Base-by-base conservation (phyloP, 2,888 invertebrate species). In the Lepeophtheirus nordmannii region DNA sequence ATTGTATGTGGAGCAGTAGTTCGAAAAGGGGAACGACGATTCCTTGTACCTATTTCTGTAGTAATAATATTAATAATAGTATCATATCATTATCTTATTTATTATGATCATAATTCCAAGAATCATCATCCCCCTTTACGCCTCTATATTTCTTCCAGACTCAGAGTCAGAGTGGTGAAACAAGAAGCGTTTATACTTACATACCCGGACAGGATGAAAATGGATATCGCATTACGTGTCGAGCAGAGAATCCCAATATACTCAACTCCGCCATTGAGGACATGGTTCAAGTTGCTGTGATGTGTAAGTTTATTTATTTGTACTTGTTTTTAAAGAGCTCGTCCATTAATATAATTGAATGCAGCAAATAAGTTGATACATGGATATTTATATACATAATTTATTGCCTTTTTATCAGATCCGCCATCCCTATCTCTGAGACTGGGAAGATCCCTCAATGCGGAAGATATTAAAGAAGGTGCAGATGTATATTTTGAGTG, bases 401-500 rank as follows among this genome's bases (percentile, higher is more conserved):
- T 23, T 23, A 37, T 38, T 30, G 30, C 30, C 60, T 60, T 60
- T 60, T 14, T 60, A 23, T 60, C 23, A 60, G 60, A 60, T 60
- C 60, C 60, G 7, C 60, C 60, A 14, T 38, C 38, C 60, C 10
- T 60, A 23, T 38, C 30, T 38, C 38, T 60, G 11, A 17, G 60
- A 23, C n/a, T 60, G 22, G 60, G 60, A 14, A 23, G 60, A 60
- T 60, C 60, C 20, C 30, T 60, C 60, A 23, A 60, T 38, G 37
- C 60, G 10, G 60, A 60, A 17, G 60, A 60, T 60, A 60, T 60
- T 38, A 60, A 62, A 40, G 60, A 68, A 40, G 68, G 67, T 1
- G 69, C 63, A 37, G 69, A 69, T 40, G 68, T 69, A 9, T 69
- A 69, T 60, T 69, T 69, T 65, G 69, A 69, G 23, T 69, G 69